phyloP scores from a whole-genome alignment of 1,140 invertebrate species.

The Hyles vespertilio region DNA sequence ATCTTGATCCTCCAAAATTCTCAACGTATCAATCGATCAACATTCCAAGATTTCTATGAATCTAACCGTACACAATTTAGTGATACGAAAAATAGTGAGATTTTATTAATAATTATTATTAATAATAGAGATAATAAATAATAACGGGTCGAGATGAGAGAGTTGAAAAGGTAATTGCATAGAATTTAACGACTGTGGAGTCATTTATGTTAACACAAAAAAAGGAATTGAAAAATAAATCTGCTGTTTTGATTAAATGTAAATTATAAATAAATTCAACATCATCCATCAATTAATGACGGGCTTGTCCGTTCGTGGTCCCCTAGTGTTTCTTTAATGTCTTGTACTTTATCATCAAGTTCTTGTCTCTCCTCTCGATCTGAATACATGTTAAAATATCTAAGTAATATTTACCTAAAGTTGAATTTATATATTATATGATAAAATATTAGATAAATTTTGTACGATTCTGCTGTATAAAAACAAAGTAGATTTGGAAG shows the following conservation, averaged over 20 bases:
- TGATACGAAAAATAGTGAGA: too few relatives aligned
- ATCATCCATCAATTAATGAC: not conserved
- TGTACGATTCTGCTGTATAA: conserved; percentile 7
- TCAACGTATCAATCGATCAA: too few relatives aligned
- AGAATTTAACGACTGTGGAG: too few relatives aligned
- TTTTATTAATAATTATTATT: too few relatives aligned
- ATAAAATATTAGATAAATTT: conserved; percentile 11
- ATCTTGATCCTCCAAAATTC: too few relatives aligned
- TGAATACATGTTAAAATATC: not conserved
- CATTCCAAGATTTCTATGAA: too few relatives aligned
- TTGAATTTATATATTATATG: conserved; percentile 16
- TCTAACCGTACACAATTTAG: too few relatives aligned
- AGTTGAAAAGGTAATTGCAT: too few relatives aligned
- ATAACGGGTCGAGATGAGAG: too few relatives aligned
- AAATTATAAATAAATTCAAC: not conserved
- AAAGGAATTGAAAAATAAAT: not conserved
- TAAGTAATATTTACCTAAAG: conserved; percentile 10
- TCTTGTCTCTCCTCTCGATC: not conserved
- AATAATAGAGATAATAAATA: too few relatives aligned
- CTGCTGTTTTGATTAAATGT: not conserved
- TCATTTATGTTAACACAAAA: too few relatives aligned
- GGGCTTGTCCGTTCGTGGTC: not conserved
- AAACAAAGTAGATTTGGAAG: too few relatives aligned
- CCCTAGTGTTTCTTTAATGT: not conserved
- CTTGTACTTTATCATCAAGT: not conserved